Conservation (phyloP, 2,113 vertebrate species). For the Carollia perspicillata region DNA sequence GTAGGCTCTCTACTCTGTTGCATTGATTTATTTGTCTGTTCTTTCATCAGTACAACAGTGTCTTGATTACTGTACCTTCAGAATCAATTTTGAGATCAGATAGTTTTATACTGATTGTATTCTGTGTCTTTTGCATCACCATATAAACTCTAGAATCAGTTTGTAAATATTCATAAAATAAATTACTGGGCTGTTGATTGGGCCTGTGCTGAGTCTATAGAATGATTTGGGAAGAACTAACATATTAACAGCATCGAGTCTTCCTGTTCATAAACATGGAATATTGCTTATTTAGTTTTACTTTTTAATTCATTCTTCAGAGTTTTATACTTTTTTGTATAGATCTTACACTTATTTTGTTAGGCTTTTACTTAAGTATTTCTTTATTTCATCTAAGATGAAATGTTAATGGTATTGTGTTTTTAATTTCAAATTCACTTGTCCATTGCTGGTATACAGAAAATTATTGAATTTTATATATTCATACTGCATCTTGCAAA, state of each 20-base stretch:
- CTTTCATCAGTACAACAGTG: neutral
- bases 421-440: too few species aligned
- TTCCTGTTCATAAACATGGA: neutral
- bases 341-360: neutral
- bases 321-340: neutral
- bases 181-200: neutral
- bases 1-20: neutral
- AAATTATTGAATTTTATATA: too few species aligned
- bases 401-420: neutral
- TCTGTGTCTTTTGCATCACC: neutral
- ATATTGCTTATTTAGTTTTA: neutral
- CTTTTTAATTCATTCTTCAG: neutral
- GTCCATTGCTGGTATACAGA: too few species aligned
- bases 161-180: neutral
- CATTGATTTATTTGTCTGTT: neutral
- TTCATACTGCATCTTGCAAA: neutral
- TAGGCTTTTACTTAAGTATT: neutral
- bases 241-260: neutral
- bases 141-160: neutral
- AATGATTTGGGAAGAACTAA: neutral
- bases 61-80: neutral
- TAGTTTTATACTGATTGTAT: neutral
- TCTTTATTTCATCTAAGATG: too few species aligned
- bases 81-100: neutral
- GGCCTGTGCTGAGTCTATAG: neutral